Evolutionary conservation across 2,888 invertebrate genomes (phyloP).

Genomic region (Allacma fusca): DNA sequence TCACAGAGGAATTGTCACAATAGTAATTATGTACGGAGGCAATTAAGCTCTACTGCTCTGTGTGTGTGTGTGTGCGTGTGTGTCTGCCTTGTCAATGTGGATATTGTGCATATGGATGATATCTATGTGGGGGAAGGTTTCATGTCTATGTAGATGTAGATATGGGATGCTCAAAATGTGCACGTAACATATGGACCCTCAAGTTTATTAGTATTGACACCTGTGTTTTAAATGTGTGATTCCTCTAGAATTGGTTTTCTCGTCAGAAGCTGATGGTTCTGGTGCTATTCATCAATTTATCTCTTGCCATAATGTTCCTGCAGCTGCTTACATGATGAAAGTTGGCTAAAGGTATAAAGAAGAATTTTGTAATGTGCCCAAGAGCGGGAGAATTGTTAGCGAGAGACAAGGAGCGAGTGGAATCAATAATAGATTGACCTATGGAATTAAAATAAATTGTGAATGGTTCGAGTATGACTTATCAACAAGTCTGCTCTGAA

Average conservation of each 20-base stretch:
- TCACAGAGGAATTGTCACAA: too few relatives aligned
- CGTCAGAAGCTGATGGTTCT: constrained; percentile 93
- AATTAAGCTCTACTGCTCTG: too few relatives aligned
- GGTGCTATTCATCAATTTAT: constrained; percentile 92
- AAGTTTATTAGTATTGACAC: too few relatives aligned
- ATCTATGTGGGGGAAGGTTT: too few relatives aligned
- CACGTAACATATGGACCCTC: too few relatives aligned
- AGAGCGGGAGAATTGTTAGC: not conserved
- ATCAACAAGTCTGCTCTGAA: not conserved
- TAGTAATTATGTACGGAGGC: too few relatives aligned
- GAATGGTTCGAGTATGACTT: not conserved
- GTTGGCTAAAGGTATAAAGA: not conserved
- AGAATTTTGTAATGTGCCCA: not conserved
- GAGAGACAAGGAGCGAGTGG: not conserved
- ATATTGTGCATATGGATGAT: too few relatives aligned
- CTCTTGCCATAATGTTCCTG: constrained; percentile 93
- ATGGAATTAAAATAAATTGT: constrained; percentile 2
- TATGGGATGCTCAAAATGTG: too few relatives aligned
- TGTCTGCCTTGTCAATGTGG: too few relatives aligned
- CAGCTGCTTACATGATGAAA: constrained; percentile 87
- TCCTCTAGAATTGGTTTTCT: constrained; percentile 90
- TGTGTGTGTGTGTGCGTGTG: too few relatives aligned
- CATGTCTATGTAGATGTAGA: too few relatives aligned
- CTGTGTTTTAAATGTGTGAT: constrained; percentile 45
- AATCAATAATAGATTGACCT: not conserved